These are phyloP conservation scores for Tenthredo scrophulariae DNA, from an alignment of 2,888 invertebrate species.

Conservation along the genomic window DNA sequence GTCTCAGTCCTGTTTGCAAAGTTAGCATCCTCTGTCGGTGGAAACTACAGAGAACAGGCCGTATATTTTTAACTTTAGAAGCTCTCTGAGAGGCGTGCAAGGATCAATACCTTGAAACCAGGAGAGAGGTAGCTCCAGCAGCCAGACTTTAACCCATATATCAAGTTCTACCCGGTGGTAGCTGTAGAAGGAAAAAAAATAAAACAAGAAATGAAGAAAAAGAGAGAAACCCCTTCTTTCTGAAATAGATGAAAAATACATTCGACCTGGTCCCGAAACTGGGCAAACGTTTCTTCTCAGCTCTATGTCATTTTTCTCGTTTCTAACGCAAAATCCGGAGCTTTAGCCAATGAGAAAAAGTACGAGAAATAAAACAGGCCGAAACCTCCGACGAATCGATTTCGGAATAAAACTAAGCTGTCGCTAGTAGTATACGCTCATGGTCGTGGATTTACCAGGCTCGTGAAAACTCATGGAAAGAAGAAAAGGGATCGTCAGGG, in stretches of 20 bases:
- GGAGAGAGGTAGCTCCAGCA: not conserved
- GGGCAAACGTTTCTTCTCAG: not conserved
- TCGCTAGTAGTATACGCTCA: not conserved
- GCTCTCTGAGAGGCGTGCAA: constrained; percentile 66
- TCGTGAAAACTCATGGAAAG: constrained; percentile 8
- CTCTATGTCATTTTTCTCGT: not conserved
- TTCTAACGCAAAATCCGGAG: no score
- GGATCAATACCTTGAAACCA: constrained; percentile 67
- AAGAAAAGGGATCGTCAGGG: not conserved
- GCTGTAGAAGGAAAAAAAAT: not conserved
- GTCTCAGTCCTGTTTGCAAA: not conserved
- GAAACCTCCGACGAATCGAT: constrained; percentile 26
- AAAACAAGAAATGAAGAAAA: not conserved
- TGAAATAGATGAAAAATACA: not conserved
- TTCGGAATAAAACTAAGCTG: constrained; percentile 14
- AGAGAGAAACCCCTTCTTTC: not conserved
- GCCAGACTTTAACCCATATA: constrained; percentile 48
- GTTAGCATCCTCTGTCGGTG: not conserved
- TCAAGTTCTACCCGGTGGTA: constrained; percentile 28
- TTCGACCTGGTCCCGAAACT: not conserved
- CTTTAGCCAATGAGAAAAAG: not conserved
- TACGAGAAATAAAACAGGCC: not conserved
- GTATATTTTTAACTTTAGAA: constrained; percentile 73
- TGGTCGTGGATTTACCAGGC: not conserved
- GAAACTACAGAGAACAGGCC: constrained; percentile 58